Percentiles rank a stretch among this genome's conserved stretches.
Evolutionary conservation across 2,113 vertebrate genomes (phyloP).

Genomic region (Colossoma macropomum): DNA sequence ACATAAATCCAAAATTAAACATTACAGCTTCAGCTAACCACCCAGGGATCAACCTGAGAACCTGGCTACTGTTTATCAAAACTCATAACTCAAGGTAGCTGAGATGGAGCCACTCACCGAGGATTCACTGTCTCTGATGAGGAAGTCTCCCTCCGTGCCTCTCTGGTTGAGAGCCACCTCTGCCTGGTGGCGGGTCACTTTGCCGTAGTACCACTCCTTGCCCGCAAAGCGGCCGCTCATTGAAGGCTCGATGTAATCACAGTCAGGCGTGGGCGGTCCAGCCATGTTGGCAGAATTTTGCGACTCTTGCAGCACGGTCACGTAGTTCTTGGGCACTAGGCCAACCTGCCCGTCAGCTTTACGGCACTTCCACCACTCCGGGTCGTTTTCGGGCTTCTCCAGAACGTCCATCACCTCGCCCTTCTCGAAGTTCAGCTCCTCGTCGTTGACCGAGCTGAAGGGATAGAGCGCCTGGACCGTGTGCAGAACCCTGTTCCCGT

Average conservation of each 20-base stretch:
- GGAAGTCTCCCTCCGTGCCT: constrained; percentile 88
- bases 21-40: too few species aligned
- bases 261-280: constrained; percentile 86
- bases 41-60: too few species aligned
- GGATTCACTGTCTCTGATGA: constrained; percentile 91
- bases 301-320: constrained; percentile 84
- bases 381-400: constrained; percentile 92
- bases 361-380: constrained; percentile 93
- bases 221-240: constrained; percentile 86
- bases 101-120: constrained; percentile 81
- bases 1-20: too few species aligned
- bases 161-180: constrained; percentile 91
- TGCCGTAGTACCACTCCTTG: constrained; percentile 92
- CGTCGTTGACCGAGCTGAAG: constrained; percentile 88
- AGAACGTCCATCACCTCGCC: constrained; percentile 92
- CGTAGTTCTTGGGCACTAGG: constrained; percentile 92
- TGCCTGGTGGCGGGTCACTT: constrained; percentile 90
- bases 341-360: constrained; percentile 88
- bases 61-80: too few species aligned
- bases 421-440: constrained; percentile 92
- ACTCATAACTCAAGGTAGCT: neutral
- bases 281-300: constrained; percentile 74
- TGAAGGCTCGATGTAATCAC: constrained; percentile 89
- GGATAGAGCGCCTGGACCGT: constrained; percentile 91
- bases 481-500: constrained; percentile 83